phyloP scores from a whole-genome alignment of 2,113 vertebrate species.

The Apus apus region DNA sequence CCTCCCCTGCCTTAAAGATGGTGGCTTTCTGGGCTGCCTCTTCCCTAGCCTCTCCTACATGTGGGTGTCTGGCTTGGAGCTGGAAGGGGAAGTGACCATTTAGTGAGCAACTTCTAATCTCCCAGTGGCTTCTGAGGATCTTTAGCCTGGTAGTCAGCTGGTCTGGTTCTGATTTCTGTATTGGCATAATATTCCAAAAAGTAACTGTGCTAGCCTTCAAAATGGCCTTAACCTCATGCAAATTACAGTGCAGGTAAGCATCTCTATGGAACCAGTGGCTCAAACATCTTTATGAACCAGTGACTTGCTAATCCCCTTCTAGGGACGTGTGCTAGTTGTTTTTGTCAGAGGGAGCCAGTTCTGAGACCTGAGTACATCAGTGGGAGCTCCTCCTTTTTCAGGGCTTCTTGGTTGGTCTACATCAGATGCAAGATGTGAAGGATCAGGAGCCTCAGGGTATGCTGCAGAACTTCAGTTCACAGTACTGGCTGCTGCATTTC shows the following conservation, averaged over 20 bases:
- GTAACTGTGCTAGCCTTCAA: background rate
- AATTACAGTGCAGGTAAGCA: background rate
- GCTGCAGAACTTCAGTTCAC: background rate
- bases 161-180: background rate
- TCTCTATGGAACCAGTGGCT: background rate
- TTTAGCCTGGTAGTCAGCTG: rapidly evolving
- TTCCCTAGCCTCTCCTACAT: background rate
- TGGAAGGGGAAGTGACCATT: background rate
- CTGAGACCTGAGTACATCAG: background rate
- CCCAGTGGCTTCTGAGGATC: background rate
- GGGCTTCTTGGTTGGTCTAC: background rate
- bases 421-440: background rate
- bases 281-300: background rate
- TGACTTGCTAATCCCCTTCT: background rate
- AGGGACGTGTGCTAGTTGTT: background rate
- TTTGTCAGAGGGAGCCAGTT: background rate
- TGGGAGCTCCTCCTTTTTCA: background rate
- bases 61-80: background rate
- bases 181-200: background rate
- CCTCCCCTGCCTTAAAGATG: background rate
- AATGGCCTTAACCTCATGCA: background rate
- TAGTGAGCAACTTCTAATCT: background rate
- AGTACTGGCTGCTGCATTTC: background rate
- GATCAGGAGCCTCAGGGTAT: background rate
- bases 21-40: background rate